Conservation (phyloP, 2,888 invertebrate species). For the Aspidiotus destructor region DNA sequence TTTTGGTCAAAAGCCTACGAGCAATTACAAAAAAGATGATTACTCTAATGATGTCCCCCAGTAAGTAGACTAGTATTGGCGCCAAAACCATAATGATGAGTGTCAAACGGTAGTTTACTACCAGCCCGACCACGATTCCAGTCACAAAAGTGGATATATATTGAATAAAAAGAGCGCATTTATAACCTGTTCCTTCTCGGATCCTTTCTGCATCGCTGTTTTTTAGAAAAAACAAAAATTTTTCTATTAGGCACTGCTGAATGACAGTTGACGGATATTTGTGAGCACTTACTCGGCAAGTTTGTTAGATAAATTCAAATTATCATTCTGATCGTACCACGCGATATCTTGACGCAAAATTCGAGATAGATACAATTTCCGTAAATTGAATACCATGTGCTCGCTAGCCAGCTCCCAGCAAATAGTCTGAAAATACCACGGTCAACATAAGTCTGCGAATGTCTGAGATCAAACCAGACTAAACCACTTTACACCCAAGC, state of each 20-base stretch:
- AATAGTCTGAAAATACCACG: slow-evolving; percentile 39
- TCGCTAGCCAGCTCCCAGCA: slow-evolving; percentile 42
- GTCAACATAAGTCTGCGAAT: not conserved
- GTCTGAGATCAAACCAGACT: not conserved
- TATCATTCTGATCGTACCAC: slow-evolving; percentile 43
- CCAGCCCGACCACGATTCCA: slow-evolving; percentile 61
- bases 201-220: slow-evolving; percentile 63
- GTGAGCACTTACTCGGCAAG: slow-evolving; percentile 44
- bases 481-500: not conserved
- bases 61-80: slow-evolving; percentile 62
- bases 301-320: slow-evolving; percentile 45
- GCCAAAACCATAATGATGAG: slow-evolving; percentile 60
- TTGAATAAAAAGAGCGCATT: slow-evolving; percentile 63
- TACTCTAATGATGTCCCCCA: slow-evolving; percentile 67
- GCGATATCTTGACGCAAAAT: slow-evolving; percentile 42
- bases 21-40: slow-evolving; percentile 22
- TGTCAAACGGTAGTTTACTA: slow-evolving; percentile 75
- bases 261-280: not conserved
- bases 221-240: slow-evolving; percentile 35
- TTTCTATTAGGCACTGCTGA: not conserved
- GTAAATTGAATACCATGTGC: slow-evolving; percentile 42
- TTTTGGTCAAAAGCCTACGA: too few relatives aligned
- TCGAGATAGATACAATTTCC: slow-evolving; percentile 41
- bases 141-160: slow-evolving; percentile 61
- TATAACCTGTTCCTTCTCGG: slow-evolving; percentile 75